Evolutionary conservation across 2,888 invertebrate genomes (phyloP), one percentile per base, ranked within the genome.

Genomic region (Sinelater perroti): DNA sequence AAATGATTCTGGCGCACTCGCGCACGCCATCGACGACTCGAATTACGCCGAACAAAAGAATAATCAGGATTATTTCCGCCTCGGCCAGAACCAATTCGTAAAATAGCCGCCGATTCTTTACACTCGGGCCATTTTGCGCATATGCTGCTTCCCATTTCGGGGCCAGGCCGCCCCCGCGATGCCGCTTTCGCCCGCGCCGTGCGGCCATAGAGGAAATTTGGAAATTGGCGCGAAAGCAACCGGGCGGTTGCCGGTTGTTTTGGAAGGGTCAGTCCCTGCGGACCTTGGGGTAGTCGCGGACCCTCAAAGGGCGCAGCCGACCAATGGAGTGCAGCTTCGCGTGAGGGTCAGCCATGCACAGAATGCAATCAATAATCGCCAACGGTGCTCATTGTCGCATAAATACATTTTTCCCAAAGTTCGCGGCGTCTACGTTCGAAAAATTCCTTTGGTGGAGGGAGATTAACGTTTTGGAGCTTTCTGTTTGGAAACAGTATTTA

Each of bases 231-330:
- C 3, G 7, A 11, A 36, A 8, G 36, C 17, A 36, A n/a, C n/a
- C n/a, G n/a, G n/a, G n/a, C n/a, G n/a, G n/a, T n/a, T 49, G 49
- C 53, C 45, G 59, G 31, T 38, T 50, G 53, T 53, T 45, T 33
- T 21, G 60, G 54, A 60, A 62, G 60, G 62, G 62, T 62, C 62
- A 62, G 60, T 62, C 62, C 62, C 62, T 58, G 49, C 18, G 62
- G 62, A 60, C 60, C 44, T 57, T 62, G 60, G 62, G 62, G 62
- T 62, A 60, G 50, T 60, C 46, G 58, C 44, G 38, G 57, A 59
- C 62, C 57, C 57, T 50, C 38, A 55, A 17, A 35, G 33, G 52
- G 47, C 52, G 55, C 54, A 55, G 49, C 57, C 55, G 44, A 54
- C 60, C 62, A 62, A 62, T 62, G 45, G 56, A 53, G 55, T 59